A percentile compares a stretch with the other conserved stretches of the same genome.
phyloP scores from a whole-genome alignment of 2,888 invertebrate species.

The Chironomus tentans region DNA sequence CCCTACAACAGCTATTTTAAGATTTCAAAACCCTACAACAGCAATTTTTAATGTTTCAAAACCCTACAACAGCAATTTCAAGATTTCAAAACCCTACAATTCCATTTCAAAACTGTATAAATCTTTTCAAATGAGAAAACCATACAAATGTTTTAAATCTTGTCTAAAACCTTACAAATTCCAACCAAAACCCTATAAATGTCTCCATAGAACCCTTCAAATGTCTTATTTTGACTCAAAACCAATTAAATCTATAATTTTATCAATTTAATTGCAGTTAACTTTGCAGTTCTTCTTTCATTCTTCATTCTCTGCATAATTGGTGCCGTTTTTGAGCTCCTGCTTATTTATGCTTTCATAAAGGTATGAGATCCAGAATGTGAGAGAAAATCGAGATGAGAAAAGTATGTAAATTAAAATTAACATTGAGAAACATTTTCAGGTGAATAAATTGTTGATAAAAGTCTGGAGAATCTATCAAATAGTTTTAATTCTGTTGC shows the following conservation, averaged over 20 bases:
- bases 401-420: not conserved
- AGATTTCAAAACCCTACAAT: no score
- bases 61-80: no score
- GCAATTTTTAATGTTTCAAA: no score
- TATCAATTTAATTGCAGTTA: not conserved
- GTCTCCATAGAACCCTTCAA: no score
- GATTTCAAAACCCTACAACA: no score
- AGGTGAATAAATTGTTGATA: constrained; percentile 1
- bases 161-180: no score
- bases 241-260: not conserved
- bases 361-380: not conserved
- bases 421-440: not conserved
- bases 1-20: no score
- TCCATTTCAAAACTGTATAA: no score
- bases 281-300: not conserved
- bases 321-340: not conserved
- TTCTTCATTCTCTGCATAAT: not conserved
- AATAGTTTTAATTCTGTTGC: not conserved
- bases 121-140: no score
- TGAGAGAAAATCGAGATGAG: not conserved
- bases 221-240: no score
- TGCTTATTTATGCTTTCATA: constrained; percentile 3
- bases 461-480: constrained; percentile 14
- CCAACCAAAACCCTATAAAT: no score
- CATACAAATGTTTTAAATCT: no score